Evolutionary conservation across 2,797 vertebrate genomes (phyloP).

Genomic region (Xenops minutus): DNA sequence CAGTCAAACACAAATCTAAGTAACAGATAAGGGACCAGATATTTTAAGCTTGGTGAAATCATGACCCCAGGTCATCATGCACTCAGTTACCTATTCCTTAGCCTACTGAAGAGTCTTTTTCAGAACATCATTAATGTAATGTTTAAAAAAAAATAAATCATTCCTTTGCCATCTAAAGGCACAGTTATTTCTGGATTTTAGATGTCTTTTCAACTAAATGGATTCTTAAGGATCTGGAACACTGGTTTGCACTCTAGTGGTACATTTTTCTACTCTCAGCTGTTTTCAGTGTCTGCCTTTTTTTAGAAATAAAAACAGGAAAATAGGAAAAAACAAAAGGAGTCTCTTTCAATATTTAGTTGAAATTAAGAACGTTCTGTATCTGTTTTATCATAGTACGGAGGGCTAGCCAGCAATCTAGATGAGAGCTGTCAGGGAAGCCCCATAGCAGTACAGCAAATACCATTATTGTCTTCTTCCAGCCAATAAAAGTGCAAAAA

Average conservation of each 20-base stretch:
- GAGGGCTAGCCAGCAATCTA: not conserved
- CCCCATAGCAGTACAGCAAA: not conserved
- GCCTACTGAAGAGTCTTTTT: not conserved
- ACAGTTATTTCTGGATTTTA: not conserved
- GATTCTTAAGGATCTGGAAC: not conserved
- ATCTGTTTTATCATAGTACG: not conserved
- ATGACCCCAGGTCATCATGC: not conserved
- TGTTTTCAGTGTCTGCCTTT: not conserved
- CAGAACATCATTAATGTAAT: not conserved
- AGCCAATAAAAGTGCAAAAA: not conserved
- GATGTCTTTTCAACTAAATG: not conserved
- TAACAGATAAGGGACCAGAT: not conserved
- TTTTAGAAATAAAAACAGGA: not conserved
- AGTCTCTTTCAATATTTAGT: not conserved
- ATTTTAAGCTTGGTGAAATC: not conserved
- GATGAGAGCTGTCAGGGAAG: not conserved
- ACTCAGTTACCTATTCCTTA: not conserved
- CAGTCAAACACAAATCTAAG: not conserved
- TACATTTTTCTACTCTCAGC: not conserved
- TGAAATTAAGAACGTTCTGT: not conserved
- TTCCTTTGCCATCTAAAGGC: not conserved
- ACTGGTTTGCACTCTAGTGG: not conserved
- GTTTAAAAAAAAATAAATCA: not conserved
- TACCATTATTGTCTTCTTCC: not conserved
- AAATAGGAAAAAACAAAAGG: not conserved